Conservation (phyloP, 2,888 invertebrate genomes). For the Sphaerophoria rueppellii region DNA sequence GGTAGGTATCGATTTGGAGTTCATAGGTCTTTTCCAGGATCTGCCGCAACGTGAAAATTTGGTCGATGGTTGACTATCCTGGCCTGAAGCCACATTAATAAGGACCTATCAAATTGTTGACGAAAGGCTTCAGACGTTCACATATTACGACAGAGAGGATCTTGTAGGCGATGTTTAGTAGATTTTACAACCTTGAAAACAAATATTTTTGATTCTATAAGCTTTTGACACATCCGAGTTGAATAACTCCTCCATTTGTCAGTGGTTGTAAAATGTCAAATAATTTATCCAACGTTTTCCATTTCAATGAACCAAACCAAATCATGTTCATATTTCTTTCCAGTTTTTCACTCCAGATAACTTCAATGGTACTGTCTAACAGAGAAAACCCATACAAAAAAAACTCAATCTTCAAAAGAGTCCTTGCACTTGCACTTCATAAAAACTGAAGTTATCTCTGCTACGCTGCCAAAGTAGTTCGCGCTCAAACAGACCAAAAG, state of each 20-base stretch:
- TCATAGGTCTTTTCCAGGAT: too few species aligned
- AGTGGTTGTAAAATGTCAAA: slow-evolving; percentile 37
- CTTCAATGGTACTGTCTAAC: not conserved
- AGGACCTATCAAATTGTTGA: too few species aligned
- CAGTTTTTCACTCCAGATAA: slow-evolving; percentile 25
- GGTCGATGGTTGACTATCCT: too few species aligned
- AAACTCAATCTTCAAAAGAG: slow-evolving; percentile 10
- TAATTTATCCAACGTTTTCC: slow-evolving; percentile 39
- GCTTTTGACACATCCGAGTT: too few species aligned
- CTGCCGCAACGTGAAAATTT: too few species aligned
- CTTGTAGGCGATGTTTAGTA: too few species aligned
- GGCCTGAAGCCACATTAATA: too few species aligned
- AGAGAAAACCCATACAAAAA: not conserved
- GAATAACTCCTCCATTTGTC: slow-evolving; percentile 10
- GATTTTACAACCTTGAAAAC: too few species aligned
- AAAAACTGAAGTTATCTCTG: slow-evolving; percentile 60
- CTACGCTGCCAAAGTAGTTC: slow-evolving; percentile 52
- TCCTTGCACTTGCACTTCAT: slow-evolving; percentile 62
- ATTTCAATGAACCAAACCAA: slow-evolving; percentile 49
- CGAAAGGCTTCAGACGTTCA: too few species aligned
- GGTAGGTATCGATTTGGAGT: too few species aligned
- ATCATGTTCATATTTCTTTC: slow-evolving; percentile 58
- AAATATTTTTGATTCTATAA: too few species aligned
- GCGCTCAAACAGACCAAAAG: slow-evolving; percentile 2
- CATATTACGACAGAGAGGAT: too few species aligned